Base-by-base conservation (phyloP, 2,797 vertebrate genomes). In the Ptychobarbus kaznakovi region DNA sequence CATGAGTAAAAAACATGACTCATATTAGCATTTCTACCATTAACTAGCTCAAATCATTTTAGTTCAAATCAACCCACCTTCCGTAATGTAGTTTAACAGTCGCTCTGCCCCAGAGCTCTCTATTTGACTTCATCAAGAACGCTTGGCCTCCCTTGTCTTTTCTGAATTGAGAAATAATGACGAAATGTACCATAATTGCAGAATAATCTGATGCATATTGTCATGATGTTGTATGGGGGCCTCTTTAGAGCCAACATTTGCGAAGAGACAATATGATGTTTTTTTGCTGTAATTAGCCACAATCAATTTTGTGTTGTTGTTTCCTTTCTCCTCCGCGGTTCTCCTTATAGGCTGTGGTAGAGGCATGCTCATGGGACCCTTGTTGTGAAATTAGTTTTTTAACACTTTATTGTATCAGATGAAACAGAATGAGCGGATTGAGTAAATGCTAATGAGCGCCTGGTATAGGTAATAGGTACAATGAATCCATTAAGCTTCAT, bases 181-280 rank as follows among this genome's bases (percentile, higher is more conserved):
- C 84, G 16, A 51, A 83, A 80, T 61, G n/a, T 86, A 75, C 20
- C 73, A 85, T 92, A 94, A 95, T 92, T 90, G 90, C 92, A 82
- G 90, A 93, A 93, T 92, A 69, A 93, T 93, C 91, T 88, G 92
- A 91, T 91, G 91, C 92, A 87, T 90, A 89, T 91, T 87, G 87
- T 91, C 91, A 89, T 83, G 92, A 93, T 93, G 92, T 92, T 94
- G 90, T 92, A 86, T 72, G 44, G 92, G 89, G 91, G 91, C 90
- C 92, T 93, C 90, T 92, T 93, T 92, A 93, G 92, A 93, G 91
- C 89, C 90, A 91, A 93, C 92, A 90, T 90, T 91, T 91, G 92
- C 89, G 91, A 88, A 84, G 88, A 90, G 91, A 93, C 87, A 74
- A 93, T 91, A 93, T 92, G 91, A 93, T 89, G 90, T 9, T 42